These are phyloP conservation scores for Channa argus DNA, from an alignment of 2,113 vertebrate genomes.

Conservation along the genomic window DNA sequence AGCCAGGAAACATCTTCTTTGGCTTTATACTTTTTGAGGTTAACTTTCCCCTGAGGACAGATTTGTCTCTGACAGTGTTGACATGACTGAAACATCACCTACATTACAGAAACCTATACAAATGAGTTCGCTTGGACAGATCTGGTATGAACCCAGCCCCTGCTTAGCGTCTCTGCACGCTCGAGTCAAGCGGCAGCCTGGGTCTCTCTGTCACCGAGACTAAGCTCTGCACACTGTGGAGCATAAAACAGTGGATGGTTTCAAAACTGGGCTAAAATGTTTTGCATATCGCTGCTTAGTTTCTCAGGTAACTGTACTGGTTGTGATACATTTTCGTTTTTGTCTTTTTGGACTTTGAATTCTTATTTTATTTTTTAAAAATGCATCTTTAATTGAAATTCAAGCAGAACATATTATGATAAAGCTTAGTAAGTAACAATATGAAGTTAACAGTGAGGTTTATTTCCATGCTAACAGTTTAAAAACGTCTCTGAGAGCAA, in stretches of 20 bases:
- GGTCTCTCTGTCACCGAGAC: conserved; percentile 12
- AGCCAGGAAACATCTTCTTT: neutral
- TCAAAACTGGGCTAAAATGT: neutral
- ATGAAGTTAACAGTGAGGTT: no score
- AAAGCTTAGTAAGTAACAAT: neutral
- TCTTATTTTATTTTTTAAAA: neutral
- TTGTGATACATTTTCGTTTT: neutral
- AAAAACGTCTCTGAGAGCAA: conserved; percentile 6
- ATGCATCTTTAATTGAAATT: neutral
- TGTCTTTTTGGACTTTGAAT: neutral
- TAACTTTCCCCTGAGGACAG: neutral
- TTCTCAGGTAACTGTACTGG: neutral
- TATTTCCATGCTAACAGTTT: no score
- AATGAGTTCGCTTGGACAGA: conserved; percentile 22
- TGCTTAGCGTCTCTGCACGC: conserved; percentile 28
- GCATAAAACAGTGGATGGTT: neutral
- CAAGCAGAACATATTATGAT: neutral
- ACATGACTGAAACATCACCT: conserved; percentile 14
- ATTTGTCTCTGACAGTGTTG: neutral
- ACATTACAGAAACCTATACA: conserved; percentile 6
- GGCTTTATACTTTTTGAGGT: neutral
- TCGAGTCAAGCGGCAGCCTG: conserved; percentile 10
- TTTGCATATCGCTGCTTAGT: neutral
- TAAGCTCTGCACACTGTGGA: neutral
- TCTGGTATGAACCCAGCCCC: conserved; percentile 14